phyloP scores from a whole-genome alignment of 2,888 invertebrate genomes.

The Ennomos fuscantarius region DNA sequence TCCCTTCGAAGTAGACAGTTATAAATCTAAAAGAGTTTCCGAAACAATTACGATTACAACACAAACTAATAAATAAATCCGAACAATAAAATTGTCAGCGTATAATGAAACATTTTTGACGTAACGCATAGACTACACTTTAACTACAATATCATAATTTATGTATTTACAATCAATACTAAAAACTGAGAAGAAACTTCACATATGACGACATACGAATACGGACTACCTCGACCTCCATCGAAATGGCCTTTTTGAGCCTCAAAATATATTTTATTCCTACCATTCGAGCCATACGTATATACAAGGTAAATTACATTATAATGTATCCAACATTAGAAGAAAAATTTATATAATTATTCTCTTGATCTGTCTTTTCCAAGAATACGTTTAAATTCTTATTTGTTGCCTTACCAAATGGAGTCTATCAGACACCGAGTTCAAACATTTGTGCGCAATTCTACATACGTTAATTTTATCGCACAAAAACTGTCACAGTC shows the following conservation, averaged over 20 bases:
- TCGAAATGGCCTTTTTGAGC: constrained; percentile 60
- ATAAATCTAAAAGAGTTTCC: constrained; percentile 34
- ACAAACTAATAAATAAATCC: constrained; percentile 49
- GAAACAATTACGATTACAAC: constrained; percentile 46
- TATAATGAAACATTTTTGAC: constrained; percentile 51
- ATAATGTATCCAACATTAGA: constrained; percentile 73
- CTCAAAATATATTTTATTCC: constrained; percentile 72
- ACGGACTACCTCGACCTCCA: constrained; percentile 56
- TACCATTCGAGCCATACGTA: constrained; percentile 80
- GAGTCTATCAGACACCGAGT: constrained; percentile 73
- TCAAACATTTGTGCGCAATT: constrained; percentile 70
- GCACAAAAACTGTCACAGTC: constrained; percentile 41
- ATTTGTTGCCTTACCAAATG: constrained; percentile 60
- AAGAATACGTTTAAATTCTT: constrained; percentile 55
- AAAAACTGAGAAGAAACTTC: constrained; percentile 64
- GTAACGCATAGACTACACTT: constrained; percentile 69
- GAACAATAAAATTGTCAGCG: constrained; percentile 55
- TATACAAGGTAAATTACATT: constrained; percentile 80
- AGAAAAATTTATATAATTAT: constrained; percentile 60
- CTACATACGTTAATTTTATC: constrained; percentile 45
- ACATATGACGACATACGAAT: constrained; percentile 74
- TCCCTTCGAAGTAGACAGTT: constrained; percentile 57
- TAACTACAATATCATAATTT: constrained; percentile 61
- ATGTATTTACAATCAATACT: constrained; percentile 80
- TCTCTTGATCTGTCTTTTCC: constrained; percentile 56